Evolutionary conservation across 2,113 vertebrate genomes (phyloP), one percentile per base, ranked within the genome.

Genomic region (Grammomys dolichurus): DNA sequence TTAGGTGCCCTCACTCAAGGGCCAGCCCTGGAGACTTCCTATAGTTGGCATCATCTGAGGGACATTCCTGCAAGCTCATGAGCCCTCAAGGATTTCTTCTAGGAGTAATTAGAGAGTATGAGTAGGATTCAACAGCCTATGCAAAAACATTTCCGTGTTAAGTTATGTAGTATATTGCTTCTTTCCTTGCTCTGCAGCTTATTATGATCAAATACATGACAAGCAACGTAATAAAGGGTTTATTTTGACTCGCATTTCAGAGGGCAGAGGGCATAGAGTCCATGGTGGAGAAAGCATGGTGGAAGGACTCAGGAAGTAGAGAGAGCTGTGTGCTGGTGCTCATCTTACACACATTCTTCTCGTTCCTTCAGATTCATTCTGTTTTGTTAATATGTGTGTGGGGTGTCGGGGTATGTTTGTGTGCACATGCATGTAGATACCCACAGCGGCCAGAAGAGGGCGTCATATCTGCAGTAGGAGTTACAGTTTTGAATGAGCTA

Each of bases 81-180:
- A 56, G n/a, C 51, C 40, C 73, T 92, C 33, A 5, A 4, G 51
- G 5, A 82, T 70, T 93, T 94, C 43, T n/a, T 95, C 65, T 70
- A 40, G 51, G 65, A 58, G 70, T 65, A 20, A 65, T 85, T 75
- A 88, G 86, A 63, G 82, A 67, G 2, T 54, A 31, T 36, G 20
- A 2, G 1, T 26, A 19, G 31, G 17, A 12, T 46, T 58, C 73
- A 48, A 22, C 33, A 48, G 24, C 72, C 51, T 46, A 28, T 12
- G 14, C 65, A 58, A 58, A 77, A 46, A 33, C 5, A 22, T 5
- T 36, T 24, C 43, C n/a, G 14, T 65, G 3, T 43, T 82, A 10
- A 1, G 48, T 26, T 88, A 20, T 6, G 0, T 46, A 90, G 13
- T 40, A 7, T 19, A 12, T 58, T 43, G 33, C 43, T 51, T 72